Percentiles rank a stretch among this genome's conserved stretches.
phyloP scores from a whole-genome alignment of 2,888 invertebrate species.

The Drosophila meridionalis region DNA sequence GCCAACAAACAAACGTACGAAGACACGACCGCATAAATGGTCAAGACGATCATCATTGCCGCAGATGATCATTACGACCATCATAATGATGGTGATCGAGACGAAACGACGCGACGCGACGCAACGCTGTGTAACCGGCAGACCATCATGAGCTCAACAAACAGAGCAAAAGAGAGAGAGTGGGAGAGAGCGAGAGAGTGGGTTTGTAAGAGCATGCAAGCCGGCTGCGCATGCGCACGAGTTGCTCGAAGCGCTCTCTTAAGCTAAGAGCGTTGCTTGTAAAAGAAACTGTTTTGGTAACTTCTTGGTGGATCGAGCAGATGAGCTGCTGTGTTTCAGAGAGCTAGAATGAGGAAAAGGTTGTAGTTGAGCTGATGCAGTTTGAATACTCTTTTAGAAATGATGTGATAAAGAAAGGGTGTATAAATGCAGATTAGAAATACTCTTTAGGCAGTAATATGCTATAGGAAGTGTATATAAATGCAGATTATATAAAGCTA shows the following conservation, averaged over 20 bases:
- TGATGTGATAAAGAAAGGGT: neutral
- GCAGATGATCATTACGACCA: slow-evolving; percentile 3
- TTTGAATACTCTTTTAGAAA: neutral
- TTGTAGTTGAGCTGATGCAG: neutral
- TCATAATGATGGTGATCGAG: slow-evolving; percentile 24
- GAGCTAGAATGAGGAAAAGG: neutral
- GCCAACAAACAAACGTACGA: slow-evolving; percentile 16
- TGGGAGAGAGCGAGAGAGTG: slow-evolving; percentile 2
- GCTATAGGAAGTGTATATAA: neutral
- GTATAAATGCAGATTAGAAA: no score
- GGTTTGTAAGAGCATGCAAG: slow-evolving; percentile 33
- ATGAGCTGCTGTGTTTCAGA: slow-evolving; percentile 14
- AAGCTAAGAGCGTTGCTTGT: slow-evolving; percentile 46
- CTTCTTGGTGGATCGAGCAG: neutral
- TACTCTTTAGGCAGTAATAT: no score
- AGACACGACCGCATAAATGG: slow-evolving; percentile 51
- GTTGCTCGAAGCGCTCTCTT: slow-evolving; percentile 33
- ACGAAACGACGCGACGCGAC: slow-evolving; percentile 8
- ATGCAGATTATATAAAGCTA: neutral
- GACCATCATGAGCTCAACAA: slow-evolving; percentile 27
- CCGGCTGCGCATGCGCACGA: slow-evolving; percentile 57
- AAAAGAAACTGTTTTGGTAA: neutral
- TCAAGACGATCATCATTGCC: slow-evolving; percentile 60
- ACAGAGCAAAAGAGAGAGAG: slow-evolving; percentile 4
- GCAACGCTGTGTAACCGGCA: slow-evolving; percentile 49